Base-by-base conservation (phyloP, 2,797 vertebrate species). In the Tenualosa ilisha region DNA sequence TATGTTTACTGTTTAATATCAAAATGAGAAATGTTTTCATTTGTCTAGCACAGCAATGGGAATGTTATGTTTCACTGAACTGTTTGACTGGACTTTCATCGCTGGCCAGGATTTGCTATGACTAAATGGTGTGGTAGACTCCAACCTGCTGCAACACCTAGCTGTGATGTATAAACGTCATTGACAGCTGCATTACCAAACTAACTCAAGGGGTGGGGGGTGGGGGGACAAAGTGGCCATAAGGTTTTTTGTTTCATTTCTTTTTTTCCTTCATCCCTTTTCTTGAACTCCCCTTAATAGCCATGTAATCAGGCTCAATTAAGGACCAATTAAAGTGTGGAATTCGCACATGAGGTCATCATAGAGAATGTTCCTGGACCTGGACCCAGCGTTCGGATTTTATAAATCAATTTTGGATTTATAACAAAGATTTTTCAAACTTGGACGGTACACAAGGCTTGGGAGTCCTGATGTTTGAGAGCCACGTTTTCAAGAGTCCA, bases 221-320 rank as follows among this genome's bases (percentile, higher is more conserved):
- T 5, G 17, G 68, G 68, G 15, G 20, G 17, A 7, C 20, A 75
- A 17, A 7, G 20, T 46, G 72, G 72, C 17, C 72, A 79, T 79
- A 79, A 22, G 72, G 37, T 79, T 79, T 79, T 40, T 79, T 79
- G 72, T 79, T 79, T 13, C 65, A 11, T 72, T 79, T 40, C 15
- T 75, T 75, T 43, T 40, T 26, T 81, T 26, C 63, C 63, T 20
- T 5, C 65, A 83, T 81, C 84, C 87, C 81, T 87, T 87, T 82
- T 85, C 15, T 17, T 89, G 81, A 91, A 75, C 88, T 92, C 86
- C 22, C 86, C 81, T 54, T 93, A 94, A 94, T 91, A 89, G 88
- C 88, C 40, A 5, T 91, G 89, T 93, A 94, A 95, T 95, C 89
- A 93, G 90, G 86, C 59, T 87, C 90, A 92, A 93, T 96, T 93